Evolutionary conservation across 2,888 invertebrate genomes (phyloP).

Genomic region (Ellobium chinense): DNA sequence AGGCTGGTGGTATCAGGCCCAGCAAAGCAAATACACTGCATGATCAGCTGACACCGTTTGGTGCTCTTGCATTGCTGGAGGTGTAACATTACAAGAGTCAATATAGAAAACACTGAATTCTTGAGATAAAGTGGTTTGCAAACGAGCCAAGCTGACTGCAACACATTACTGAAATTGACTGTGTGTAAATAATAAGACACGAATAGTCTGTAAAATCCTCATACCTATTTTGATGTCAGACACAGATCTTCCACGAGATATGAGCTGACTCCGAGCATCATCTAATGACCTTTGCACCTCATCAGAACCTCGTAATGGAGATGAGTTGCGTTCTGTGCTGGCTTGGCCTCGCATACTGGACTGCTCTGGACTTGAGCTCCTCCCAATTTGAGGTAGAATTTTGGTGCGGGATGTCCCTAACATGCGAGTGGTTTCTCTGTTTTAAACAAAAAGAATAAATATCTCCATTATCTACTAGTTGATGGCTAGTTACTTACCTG

Average conservation of each 20-base stretch:
- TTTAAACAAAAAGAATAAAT: background rate
- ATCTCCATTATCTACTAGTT: no score
- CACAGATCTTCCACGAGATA: slow-evolving; percentile 19
- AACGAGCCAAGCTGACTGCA: no score
- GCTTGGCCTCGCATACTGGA: background rate
- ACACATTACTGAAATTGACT: no score
- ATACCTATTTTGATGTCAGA: slow-evolving; percentile 25
- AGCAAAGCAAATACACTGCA: no score
- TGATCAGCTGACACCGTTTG: no score
- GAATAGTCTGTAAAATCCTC: background rate
- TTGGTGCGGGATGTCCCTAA: slow-evolving; percentile 51
- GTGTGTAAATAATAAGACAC: no score
- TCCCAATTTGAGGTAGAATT: slow-evolving; percentile 46
- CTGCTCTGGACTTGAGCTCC: slow-evolving; percentile 38
- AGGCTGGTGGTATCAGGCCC: no score
- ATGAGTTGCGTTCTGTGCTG: background rate
- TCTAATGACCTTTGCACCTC: slow-evolving; percentile 43
- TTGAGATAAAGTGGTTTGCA: no score
- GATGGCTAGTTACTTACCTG: no score
- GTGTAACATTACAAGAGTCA: no score
- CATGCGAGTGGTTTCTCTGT: slow-evolving; percentile 44
- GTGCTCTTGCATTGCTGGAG: no score
- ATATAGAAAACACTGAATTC: no score
- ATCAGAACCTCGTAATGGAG: background rate
- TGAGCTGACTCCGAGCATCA: slow-evolving; percentile 24